These are phyloP conservation scores for Agrotis puta DNA, from an alignment of 2,888 invertebrate genomes.

Conservation along the genomic window DNA sequence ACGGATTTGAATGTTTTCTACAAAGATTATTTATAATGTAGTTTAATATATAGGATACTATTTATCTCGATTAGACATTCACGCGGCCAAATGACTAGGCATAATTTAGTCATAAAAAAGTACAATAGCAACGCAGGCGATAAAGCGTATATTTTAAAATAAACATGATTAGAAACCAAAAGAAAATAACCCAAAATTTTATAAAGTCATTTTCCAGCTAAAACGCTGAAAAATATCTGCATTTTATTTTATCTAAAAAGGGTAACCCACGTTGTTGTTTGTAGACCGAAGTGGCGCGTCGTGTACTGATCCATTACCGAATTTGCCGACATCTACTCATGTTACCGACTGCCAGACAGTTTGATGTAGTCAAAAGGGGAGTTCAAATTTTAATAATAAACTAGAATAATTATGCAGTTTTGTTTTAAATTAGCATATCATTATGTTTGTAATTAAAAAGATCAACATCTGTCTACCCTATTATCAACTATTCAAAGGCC, in stretches of 20 bases:
- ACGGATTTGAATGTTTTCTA: no score
- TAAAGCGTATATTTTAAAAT: no score
- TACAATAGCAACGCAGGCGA: no score
- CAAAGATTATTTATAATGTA: no score
- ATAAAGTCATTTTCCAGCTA: not conserved
- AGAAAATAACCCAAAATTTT: not conserved
- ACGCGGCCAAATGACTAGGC: no score
- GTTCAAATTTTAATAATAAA: conserved; percentile 1
- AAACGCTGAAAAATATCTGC: conserved; percentile 12
- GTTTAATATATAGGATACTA: no score
- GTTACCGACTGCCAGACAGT: conserved; percentile 31
- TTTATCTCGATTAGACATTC: no score
- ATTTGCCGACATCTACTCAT: conserved; percentile 42
- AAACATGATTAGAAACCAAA: not conserved
- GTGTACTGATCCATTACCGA: conserved; percentile 63
- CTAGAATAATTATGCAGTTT: no score
- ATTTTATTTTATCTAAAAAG: conserved; percentile 36
- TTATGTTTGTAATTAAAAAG: not conserved
- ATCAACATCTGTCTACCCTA: no score
- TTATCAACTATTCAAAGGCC: no score
- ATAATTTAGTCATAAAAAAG: no score
- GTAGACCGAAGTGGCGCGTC: conserved; percentile 53
- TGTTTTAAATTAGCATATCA: no score
- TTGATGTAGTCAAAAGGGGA: conserved; percentile 17
- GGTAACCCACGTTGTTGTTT: conserved; percentile 56